Percentiles rank a stretch among this genome's conserved stretches.
These are phyloP conservation scores for Erpobdella octoculata DNA, from an alignment of 2,888 invertebrate species.

Conservation along the genomic window DNA sequence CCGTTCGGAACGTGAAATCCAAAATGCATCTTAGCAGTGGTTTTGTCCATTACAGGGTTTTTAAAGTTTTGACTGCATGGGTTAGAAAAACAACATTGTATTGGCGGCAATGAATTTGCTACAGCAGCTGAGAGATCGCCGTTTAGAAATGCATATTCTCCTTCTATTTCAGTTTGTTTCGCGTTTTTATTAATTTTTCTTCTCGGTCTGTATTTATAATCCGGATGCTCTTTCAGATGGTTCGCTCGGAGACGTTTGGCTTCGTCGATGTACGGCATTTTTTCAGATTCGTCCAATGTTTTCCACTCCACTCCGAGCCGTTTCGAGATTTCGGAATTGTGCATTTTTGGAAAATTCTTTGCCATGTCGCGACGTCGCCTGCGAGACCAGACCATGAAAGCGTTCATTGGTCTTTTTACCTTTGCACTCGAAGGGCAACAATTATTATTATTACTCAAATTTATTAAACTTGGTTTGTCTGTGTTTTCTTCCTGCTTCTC, in stretches of 20 bases:
- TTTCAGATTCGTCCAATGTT: constrained; percentile 11
- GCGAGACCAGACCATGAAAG: constrained; percentile 25
- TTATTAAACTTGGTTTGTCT: too few relatives aligned
- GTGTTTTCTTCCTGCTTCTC: too few relatives aligned
- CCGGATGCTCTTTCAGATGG: constrained; percentile 16
- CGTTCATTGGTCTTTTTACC: constrained; percentile 26
- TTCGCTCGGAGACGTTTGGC: constrained; percentile 24
- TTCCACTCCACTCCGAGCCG: constrained; percentile 27
- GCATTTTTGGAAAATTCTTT: constrained; percentile 18
- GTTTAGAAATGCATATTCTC: not conserved
- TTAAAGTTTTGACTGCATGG: not conserved
- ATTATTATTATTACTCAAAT: too few relatives aligned
- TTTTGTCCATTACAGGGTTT: not conserved
- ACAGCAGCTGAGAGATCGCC: not conserved
- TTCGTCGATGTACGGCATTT: constrained; percentile 23
- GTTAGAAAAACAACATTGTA: not conserved
- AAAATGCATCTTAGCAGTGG: not conserved
- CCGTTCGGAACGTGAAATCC: not conserved
- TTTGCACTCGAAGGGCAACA: not conserved
- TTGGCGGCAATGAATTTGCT: not conserved
- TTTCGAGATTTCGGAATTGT: constrained; percentile 29
- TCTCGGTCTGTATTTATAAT: constrained; percentile 25
- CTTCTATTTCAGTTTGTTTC: not conserved
- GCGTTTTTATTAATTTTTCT: not conserved
- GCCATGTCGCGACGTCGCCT: constrained; percentile 9